Evolutionary conservation across 1,140 invertebrate genomes (phyloP), one percentile per base, ranked within the genome.

Genomic region (Planococcus citri): DNA sequence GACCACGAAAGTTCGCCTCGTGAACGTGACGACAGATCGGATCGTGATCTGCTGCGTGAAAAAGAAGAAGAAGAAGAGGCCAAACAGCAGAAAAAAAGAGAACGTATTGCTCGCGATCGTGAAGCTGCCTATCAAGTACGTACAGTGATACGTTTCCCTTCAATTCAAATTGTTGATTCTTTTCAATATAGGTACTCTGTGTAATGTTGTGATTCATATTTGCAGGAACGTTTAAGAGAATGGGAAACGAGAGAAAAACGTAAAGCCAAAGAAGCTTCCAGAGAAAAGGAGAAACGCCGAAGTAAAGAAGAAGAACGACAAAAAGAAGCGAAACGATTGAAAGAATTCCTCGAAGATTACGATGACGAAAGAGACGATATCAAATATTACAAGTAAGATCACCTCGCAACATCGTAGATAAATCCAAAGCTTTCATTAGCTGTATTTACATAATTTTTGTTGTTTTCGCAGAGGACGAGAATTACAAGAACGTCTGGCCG

Each of bases 341-440:
- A 96, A 79, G 94, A 98, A 81, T 98, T 98, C 78, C 83, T 98
- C 10, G 95, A 99, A 80, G 96, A 98, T 79, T 99, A 99, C 78
- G 95, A 98, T 78, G 96, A 99, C 79, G 94, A 98, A 79, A 82
- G 93, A 67, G 94, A 98, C 79, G 97, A 98, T 78, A 83, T 89
- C 27, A 97, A 97, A 78, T 98, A 93, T 82, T 98, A 97, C 80
- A 95, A 93, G 87, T 88, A 78, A 80, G 80, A n/a, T n/a, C n/a
- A n/a, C n/a, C 77, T 27, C 27, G n/a, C 12, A 20, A 27, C 1
- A n/a, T 68, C 27, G 27, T 9, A 10, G 27, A 17, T 68, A 8
- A 12, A 24, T 12, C n/a, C 24, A 6, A 60, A 60, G 4, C n/a
- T 60, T 8, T 60, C 33, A 14, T 37, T 37, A 8, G 33, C 14